Evolutionary conservation across 2,113 vertebrate genomes (phyloP), one percentile per base, ranked within the genome.

Genomic region (Amblyopsis rosae): DNA sequence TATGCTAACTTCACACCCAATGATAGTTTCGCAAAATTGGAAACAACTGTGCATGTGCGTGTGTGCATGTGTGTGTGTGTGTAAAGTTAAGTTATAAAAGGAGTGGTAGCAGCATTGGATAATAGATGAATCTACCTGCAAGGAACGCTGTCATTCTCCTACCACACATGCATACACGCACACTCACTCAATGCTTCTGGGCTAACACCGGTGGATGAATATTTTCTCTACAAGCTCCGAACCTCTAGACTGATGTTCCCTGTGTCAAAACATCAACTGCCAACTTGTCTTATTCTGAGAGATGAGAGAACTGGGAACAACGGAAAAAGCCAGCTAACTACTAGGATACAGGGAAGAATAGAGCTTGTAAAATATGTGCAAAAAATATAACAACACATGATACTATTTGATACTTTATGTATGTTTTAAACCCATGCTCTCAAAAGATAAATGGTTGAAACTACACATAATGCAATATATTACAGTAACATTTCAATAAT

Each of bases 91-190:
- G 80, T 79, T 77, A 70, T 81, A 79, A 82, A 77, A 83, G 71
- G 74, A 80, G 82, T 75, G 75, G 82, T 80, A 84, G 80, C 85
- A 1, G 77, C 83, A 76, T 80, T 81, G 62, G 80, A 76, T 77
- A 81, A 87, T 77, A 83, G 72, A 70, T 75, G 74, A 84, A 60
- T 83, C 70, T 76, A 76, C 79, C 87, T 88, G 75, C 79, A 71
- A 80, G 70, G 69, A 73, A 83, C 60, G 80, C 87, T 89, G 88
- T 89, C 79, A 89, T 90, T 83, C 86, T 87, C 82, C 80, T 83
- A 86, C 89, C 76, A 55, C 32, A 45, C 80, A 71, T 72, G 75
- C 73, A 81, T 15, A 76, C 73, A 73, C 32, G 1, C 15, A 26
- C 41, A 49, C 26, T 12, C 57, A 60, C 51, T 41, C 5, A 6